Conservation (phyloP, 2,113 vertebrate species). For the Acanthochromis polyacanthus region DNA sequence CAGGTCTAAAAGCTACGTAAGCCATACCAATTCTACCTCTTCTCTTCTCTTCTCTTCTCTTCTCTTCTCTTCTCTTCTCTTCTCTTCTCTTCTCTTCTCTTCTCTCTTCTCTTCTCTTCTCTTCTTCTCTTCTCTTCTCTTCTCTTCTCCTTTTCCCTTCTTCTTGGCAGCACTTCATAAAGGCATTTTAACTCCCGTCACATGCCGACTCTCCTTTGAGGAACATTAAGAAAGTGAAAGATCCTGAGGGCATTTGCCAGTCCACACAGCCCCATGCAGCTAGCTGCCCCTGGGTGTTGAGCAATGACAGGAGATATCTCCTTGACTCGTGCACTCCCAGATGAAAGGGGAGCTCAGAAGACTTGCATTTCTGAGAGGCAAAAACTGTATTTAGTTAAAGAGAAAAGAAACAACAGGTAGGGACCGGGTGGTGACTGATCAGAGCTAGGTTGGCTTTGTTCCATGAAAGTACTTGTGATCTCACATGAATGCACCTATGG, state of each 20-base stretch:
- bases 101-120: background rate
- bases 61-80: constrained; percentile 5
- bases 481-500: constrained; percentile 73
- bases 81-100: constrained; percentile 22
- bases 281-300: constrained; percentile 68
- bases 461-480: constrained; percentile 69
- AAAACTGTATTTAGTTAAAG: constrained; percentile 53
- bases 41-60: constrained; percentile 25
- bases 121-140: constrained; percentile 10
- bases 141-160: constrained; percentile 1
- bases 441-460: constrained; percentile 72
- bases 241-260: constrained; percentile 76
- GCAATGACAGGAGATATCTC: constrained; percentile 77
- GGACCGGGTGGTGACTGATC: constrained; percentile 72
- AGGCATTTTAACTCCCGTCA: constrained; percentile 75
- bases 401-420: constrained; percentile 77
- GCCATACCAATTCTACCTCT: constrained; percentile 6
- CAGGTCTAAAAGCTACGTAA: constrained; percentile 66
- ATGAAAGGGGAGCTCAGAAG: constrained; percentile 74
- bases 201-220: constrained; percentile 69
- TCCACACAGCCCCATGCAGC: constrained; percentile 58
- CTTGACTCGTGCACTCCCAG: constrained; percentile 72
- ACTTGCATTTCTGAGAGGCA: constrained; percentile 65
- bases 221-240: constrained; percentile 76
- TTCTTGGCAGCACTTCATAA: constrained; percentile 51